A percentile compares a stretch with the other conserved stretches of the same genome.
phyloP scores from a whole-genome alignment of 2,113 vertebrate species.

The Brevimyrus niger region DNA sequence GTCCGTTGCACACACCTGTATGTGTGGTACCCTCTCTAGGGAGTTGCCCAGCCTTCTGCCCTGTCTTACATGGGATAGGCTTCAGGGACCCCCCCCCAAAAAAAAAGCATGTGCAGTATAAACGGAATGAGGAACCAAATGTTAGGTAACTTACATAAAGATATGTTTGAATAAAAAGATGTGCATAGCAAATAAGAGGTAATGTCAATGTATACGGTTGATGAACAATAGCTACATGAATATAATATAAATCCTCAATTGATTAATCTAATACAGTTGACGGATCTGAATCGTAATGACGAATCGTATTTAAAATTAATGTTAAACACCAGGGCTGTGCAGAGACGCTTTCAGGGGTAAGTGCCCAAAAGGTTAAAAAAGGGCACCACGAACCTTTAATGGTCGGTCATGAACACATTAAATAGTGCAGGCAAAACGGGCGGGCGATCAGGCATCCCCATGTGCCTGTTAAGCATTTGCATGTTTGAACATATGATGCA shows the following conservation, averaged over 20 bases:
- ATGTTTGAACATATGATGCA: background rate
- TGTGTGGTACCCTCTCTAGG: background rate
- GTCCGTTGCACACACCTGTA: background rate
- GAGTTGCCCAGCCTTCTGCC: background rate
- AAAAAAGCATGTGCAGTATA: background rate
- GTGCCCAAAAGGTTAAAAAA: background rate
- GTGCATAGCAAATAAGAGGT: background rate
- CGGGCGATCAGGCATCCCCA: background rate
- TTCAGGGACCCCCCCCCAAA: background rate
- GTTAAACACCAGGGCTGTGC: background rate
- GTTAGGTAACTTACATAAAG: background rate
- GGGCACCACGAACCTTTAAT: background rate
- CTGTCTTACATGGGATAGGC: background rate
- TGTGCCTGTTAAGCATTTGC: background rate
- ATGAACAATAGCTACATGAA: background rate
- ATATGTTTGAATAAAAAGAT: background rate
- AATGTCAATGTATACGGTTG: background rate
- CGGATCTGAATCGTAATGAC: background rate
- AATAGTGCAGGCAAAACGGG: background rate
- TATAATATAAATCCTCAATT: background rate
- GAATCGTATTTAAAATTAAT: background rate
- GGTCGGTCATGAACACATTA: background rate
- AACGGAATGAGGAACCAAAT: background rate
- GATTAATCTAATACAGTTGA: background rate
- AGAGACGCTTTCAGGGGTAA: background rate